phyloP scores from a whole-genome alignment of 2,888 invertebrate species.

The Drosophila affinis region DNA sequence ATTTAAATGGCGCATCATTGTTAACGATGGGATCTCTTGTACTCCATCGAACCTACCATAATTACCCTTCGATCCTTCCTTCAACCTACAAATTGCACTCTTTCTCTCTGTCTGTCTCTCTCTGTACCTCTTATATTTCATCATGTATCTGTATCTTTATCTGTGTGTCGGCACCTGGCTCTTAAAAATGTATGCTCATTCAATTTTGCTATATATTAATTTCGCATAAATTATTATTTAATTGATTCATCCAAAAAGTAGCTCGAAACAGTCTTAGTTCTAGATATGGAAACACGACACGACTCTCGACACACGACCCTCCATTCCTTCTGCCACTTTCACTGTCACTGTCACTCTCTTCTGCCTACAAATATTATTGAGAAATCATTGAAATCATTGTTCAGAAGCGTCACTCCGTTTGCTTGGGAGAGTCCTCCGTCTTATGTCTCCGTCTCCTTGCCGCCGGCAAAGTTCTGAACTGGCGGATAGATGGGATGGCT shows the following conservation, averaged over 20 bases:
- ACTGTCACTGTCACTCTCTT: slow-evolving; percentile 9
- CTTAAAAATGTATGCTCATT: slow-evolving; percentile 37
- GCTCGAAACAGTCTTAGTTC: slow-evolving; percentile 67
- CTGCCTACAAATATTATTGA: slow-evolving; percentile 73
- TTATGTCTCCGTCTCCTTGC: slow-evolving; percentile 94
- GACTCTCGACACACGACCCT: slow-evolving; percentile 34
- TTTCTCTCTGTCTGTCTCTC: slow-evolving; percentile 58
- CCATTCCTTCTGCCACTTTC: slow-evolving; percentile 11
- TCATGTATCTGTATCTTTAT: slow-evolving; percentile 4
- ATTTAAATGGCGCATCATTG: slow-evolving; percentile 75
- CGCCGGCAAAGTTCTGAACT: slow-evolving; percentile 87
- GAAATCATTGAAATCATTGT: slow-evolving; percentile 78
- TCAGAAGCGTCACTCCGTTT: slow-evolving; percentile 34
- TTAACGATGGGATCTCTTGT: slow-evolving; percentile 52
- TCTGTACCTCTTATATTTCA: slow-evolving; percentile 3
- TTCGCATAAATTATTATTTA: slow-evolving; percentile 46
- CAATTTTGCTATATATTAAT: slow-evolving; percentile 67
- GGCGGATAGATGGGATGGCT: slow-evolving; percentile 93
- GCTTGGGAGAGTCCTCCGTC: slow-evolving; percentile 16
- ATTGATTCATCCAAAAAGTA: slow-evolving; percentile 42
- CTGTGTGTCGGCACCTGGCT: slow-evolving; percentile 42
- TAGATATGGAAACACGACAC: slow-evolving; percentile 48
- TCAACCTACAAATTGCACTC: slow-evolving; percentile 76
- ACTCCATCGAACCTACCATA: slow-evolving; percentile 44
- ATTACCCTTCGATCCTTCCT: slow-evolving; percentile 49